A percentile compares a stretch with the other conserved stretches of the same genome.
Evolutionary conservation across 2,113 vertebrate genomes (phyloP).

Genomic region (Podarcis muralis): DNA sequence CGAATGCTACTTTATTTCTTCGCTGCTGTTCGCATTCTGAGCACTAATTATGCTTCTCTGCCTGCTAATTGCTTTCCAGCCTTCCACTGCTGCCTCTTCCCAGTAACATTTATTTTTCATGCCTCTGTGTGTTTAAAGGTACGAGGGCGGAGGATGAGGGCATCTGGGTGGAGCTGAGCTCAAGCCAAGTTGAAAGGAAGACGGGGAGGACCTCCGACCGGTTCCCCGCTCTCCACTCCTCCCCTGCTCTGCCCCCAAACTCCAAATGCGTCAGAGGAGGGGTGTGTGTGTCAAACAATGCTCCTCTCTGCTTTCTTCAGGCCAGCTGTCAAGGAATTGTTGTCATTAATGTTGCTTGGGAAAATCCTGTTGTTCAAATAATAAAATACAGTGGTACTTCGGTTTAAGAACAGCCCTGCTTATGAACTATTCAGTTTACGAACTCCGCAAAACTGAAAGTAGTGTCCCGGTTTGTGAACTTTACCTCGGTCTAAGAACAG

Average conservation of each 20-base stretch:
- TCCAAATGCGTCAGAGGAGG: not conserved
- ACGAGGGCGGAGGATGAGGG: not conserved
- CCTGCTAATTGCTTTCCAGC: constrained; percentile 72
- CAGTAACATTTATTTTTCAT: constrained; percentile 65
- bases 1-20: constrained; percentile 65
- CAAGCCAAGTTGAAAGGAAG: not conserved
- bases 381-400: too few relatives aligned
- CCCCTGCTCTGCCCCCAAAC: accelerated
- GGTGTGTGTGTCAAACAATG: not conserved
- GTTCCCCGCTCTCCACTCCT: too few relatives aligned
- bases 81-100: constrained; percentile 57
- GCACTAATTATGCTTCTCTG: constrained; percentile 73
- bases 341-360: not conserved
- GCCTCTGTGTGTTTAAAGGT: constrained; percentile 60
- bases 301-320: not conserved
- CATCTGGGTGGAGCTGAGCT: not conserved
- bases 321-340: not conserved
- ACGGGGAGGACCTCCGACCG: not conserved
- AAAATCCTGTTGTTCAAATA: not conserved
- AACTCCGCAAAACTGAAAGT: too few relatives aligned
- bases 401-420: too few relatives aligned
- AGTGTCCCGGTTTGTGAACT: too few relatives aligned
- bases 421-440: too few relatives aligned
- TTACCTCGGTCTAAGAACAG: too few relatives aligned
- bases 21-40: constrained; percentile 60